A percentile compares a stretch with the other conserved stretches of the same genome.
These are phyloP conservation scores for Stomatorhinus ivindoensis DNA, from an alignment of 2,113 vertebrate genomes.

Conservation along the genomic window DNA sequence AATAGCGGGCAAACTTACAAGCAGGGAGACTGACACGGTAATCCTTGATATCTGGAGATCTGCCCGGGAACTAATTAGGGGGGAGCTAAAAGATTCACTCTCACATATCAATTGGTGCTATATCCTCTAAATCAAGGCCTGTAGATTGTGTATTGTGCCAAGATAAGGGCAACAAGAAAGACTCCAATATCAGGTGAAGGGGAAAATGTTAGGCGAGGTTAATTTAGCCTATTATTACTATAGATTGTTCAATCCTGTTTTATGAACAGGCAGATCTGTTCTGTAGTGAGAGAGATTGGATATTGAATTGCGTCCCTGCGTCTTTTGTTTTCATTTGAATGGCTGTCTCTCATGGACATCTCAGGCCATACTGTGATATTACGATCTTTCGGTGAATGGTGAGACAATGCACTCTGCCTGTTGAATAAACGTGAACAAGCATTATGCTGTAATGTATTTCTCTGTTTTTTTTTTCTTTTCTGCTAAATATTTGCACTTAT, in stretches of 20 bases:
- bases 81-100: neutral
- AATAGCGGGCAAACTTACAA: slow-evolving; percentile 7
- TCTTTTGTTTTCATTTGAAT: slow-evolving; percentile 7
- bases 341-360: neutral
- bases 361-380: slow-evolving; percentile 2
- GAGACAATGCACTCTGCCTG: neutral
- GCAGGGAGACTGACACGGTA: neutral
- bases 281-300: neutral
- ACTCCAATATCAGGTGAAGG: slow-evolving; percentile 13
- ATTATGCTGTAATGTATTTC: neutral
- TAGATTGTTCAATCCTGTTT: slow-evolving; percentile 11
- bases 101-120: neutral
- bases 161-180: slow-evolving; percentile 8
- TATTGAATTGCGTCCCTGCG: neutral
- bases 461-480: neutral
- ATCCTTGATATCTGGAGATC: slow-evolving; percentile 19
- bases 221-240: neutral
- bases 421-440: neutral
- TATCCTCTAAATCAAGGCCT: slow-evolving; percentile 3
- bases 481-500: neutral
- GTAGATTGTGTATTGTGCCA: slow-evolving; percentile 4
- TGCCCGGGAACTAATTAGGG: slow-evolving; percentile 15
- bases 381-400: neutral
- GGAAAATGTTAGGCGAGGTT: slow-evolving; percentile 7
- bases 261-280: neutral